Percentiles rank a stretch among this genome's conserved stretches.
Conservation (phyloP, 2,888 invertebrate genomes). For the Phyto melanocephala region DNA sequence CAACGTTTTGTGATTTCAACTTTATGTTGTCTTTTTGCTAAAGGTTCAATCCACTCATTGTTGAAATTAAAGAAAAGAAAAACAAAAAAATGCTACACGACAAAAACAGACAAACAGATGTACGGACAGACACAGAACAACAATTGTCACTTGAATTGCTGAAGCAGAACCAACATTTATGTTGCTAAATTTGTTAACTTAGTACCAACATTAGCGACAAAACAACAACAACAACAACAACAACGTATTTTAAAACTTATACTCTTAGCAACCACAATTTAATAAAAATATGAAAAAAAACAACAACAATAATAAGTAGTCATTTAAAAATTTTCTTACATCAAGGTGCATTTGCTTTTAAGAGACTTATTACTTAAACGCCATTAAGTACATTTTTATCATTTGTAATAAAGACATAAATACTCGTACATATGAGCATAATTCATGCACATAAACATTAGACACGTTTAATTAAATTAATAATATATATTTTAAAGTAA, state of each 20-base stretch:
- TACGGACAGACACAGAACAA: conserved; percentile 1
- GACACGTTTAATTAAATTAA: conserved; percentile 14
- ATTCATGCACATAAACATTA: neutral
- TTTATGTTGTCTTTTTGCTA: conserved; percentile 18
- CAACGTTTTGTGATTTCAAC: conserved; percentile 13
- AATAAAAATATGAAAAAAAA: neutral
- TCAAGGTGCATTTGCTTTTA: neutral
- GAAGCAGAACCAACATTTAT: conserved; percentile 56
- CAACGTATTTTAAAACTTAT: neutral
- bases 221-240: neutral
- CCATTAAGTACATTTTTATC: neutral
- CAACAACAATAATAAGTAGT: neutral
- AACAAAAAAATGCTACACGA: neutral
- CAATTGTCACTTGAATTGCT: conserved; percentile 59
- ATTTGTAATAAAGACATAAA: too few relatives aligned
- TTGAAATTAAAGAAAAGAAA: conserved; percentile 14
- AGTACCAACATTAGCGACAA: neutral
- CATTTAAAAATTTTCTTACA: neutral
- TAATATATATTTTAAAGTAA: neutral
- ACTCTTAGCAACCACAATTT: neutral
- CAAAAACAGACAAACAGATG: neutral
- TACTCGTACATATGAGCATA: neutral
- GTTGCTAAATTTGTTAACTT: neutral
- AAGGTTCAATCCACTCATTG: conserved; percentile 60
- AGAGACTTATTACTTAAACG: neutral